Evolutionary conservation across 1,140 invertebrate genomes (phyloP), one percentile per base, ranked within the genome.

Genomic region (Megathymus violae): DNA sequence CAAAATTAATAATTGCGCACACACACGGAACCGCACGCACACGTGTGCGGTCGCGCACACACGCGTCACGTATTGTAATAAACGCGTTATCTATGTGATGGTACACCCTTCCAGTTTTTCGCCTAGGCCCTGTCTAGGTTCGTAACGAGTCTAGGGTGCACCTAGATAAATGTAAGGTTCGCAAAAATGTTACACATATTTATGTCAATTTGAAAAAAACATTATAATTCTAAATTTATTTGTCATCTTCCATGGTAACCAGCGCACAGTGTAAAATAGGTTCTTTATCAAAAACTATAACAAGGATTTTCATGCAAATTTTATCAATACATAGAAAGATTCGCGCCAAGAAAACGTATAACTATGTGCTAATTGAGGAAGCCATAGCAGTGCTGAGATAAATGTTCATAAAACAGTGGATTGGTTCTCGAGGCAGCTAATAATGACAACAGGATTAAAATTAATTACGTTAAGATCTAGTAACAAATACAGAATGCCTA

Each of bases 111-210:
- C 76, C 74, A 74, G 77, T 82, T 88, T 88, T 88, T 88, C 74
- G 79, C 83, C 82, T 85, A 86, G 80, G 82, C 78, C 80, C 76
- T 80, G 80, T 84, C 84, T 86, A 89, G 82, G 76, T 67, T 64
- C 67, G 74, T 75, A 78, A 76, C 77, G 71, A 80, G 68, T 70
- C 82, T 84, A 82, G 82, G 82, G 86, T 87, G 84, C 71, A 71
- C 82, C 86, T 89, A 89, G 84, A 87, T 85, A 76, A 74, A 73
- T 44, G 82, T 84, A 87, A 27, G 25, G 82, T 54, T 46, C 59
- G 69, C 81, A 86, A 27, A 74, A 64, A n/a, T n/a, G n/a, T n/a
- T n/a, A n/a, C n/a, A n/a, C n/a, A n/a, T n/a, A n/a, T n/a, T n/a
- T n/a, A n/a, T n/a, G n/a, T n/a, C n/a, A n/a, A n/a, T n/a, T n/a